Evolutionary conservation across 1,140 invertebrate genomes (phyloP).

Genomic region (Leptinotarsa defecta): DNA sequence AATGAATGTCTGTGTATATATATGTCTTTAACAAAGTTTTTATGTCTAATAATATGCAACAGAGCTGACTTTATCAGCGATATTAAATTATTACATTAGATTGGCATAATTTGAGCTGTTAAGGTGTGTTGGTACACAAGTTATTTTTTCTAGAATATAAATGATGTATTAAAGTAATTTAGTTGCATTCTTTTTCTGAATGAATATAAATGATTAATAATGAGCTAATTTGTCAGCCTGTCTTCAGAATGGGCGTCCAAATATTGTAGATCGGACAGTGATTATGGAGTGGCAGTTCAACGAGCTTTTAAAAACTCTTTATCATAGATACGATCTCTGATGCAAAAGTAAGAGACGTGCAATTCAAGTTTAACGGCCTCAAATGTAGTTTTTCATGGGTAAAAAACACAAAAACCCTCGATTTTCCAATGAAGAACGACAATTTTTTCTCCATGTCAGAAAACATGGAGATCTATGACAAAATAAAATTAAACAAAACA

Average conservation of each 20-base stretch:
- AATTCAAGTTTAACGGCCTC: background rate
- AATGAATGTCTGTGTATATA: background rate
- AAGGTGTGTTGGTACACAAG: slow-evolving; percentile 3
- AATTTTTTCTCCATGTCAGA: too few species aligned
- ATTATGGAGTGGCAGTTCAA: slow-evolving; percentile 7
- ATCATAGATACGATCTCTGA: background rate
- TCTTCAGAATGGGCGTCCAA: slow-evolving; percentile 9
- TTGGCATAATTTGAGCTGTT: background rate
- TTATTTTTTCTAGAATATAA: slow-evolving; percentile 15
- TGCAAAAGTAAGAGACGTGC: background rate
- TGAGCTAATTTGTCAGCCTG: slow-evolving; percentile 18
- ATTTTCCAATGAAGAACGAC: too few species aligned
- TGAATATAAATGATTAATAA: slow-evolving; percentile 7
- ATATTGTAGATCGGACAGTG: slow-evolving; percentile 9
- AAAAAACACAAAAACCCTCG: too few species aligned
- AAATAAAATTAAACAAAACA: too few species aligned
- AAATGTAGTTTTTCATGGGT: too few species aligned
- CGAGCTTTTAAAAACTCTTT: background rate
- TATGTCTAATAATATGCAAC: slow-evolving; percentile 4
- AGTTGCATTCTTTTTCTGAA: slow-evolving; percentile 9
- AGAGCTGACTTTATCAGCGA: background rate
- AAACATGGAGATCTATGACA: too few species aligned
- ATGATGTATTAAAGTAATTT: slow-evolving; percentile 15
- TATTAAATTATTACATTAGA: slow-evolving; percentile 17
- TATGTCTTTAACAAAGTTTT: slow-evolving; percentile 12